Conservation (phyloP, 2,797 vertebrate genomes). For the Sphaeramia orbicularis region DNA sequence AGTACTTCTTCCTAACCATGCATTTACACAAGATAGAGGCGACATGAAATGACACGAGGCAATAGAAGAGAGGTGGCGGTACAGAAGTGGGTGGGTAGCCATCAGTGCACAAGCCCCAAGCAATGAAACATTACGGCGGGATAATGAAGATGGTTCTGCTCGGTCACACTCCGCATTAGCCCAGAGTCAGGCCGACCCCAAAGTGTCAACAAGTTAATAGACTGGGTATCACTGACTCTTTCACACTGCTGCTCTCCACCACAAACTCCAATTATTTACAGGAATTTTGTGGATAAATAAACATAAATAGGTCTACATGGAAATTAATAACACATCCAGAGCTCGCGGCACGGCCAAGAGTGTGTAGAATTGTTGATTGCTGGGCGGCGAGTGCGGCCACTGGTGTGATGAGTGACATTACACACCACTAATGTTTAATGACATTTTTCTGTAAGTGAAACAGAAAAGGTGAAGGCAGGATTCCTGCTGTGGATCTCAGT, state of each 20-base stretch:
- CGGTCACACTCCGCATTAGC: constrained; percentile 86
- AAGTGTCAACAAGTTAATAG: constrained; percentile 88
- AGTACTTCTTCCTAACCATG: constrained; percentile 30
- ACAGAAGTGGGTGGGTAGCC: constrained; percentile 67
- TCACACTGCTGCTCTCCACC: constrained; percentile 70
- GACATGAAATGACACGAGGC: constrained; percentile 36
- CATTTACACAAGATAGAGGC: constrained; percentile 53
- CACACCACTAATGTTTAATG: constrained; percentile 18
- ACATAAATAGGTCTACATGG: constrained; percentile 52
- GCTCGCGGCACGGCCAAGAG: constrained; percentile 36
- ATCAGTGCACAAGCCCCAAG: constrained; percentile 73
- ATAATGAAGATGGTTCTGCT: constrained; percentile 88
- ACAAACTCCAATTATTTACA: constrained; percentile 76
- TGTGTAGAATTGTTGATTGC: constrained; percentile 37
- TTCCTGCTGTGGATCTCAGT: not conserved
- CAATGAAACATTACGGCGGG: constrained; percentile 80
- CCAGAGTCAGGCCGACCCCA: constrained; percentile 82
- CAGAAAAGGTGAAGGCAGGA: constrained; percentile 15
- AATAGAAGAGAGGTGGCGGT: constrained; percentile 51
- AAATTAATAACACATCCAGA: constrained; percentile 55
- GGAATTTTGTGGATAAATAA: constrained; percentile 71
- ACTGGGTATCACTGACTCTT: constrained; percentile 77
- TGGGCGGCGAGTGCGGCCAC: constrained; percentile 16
- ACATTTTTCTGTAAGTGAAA: constrained; percentile 11
- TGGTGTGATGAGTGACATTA: constrained; percentile 11